Evolutionary conservation across 2,113 vertebrate species (phyloP).

Genomic region (Charadrius vociferus): DNA sequence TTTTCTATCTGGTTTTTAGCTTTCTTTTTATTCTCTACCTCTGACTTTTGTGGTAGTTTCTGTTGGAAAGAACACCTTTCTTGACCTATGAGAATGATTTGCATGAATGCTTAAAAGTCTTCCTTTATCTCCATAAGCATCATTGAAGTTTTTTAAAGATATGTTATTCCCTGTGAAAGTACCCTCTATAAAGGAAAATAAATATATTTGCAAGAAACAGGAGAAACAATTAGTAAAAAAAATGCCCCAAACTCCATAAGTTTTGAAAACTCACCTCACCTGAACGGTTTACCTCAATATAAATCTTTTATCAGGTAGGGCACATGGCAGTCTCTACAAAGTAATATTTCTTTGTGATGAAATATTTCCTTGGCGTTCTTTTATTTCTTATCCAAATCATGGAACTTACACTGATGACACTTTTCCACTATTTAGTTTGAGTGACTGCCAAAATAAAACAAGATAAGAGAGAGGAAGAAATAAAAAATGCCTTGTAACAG

Average conservation of each 20-base stretch:
- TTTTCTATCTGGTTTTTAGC: neutral
- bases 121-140: neutral
- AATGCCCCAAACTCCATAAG: fast-evolving
- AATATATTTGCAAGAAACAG: neutral
- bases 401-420: no score
- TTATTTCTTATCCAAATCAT: no score
- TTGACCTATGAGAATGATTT: neutral
- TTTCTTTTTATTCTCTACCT: neutral
- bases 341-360: no score
- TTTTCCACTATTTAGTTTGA: no score
- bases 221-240: neutral
- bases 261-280: neutral
- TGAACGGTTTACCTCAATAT: neutral
- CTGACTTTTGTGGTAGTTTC: neutral
- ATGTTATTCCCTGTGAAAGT: neutral
- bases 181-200: neutral
- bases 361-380: no score
- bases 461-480: no score
- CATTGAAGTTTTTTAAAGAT: neutral
- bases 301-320: neutral
- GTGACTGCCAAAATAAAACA: no score
- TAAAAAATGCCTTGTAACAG: no score
- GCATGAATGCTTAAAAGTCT: neutral
- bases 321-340: no score
- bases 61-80: neutral